Evolutionary conservation across 1,140 invertebrate genomes (phyloP), one percentile per base, ranked within the genome.

Genomic region (Leptinotarsa texana): DNA sequence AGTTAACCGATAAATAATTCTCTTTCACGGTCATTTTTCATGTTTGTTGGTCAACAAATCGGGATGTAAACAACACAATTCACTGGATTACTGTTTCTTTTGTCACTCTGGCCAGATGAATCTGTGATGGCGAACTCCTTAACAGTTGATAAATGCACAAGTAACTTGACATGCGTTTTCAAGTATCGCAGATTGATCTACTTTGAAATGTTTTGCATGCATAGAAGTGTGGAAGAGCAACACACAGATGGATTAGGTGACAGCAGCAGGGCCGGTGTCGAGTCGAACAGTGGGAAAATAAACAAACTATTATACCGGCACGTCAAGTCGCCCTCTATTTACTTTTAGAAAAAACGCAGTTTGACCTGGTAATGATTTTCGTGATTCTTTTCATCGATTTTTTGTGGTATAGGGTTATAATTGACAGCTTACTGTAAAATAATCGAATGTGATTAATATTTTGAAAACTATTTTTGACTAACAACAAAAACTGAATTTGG

Each of bases 1-100:
- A 85, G 85, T 88, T 85, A 42, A 84, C 86, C 86, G 86, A 88
- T 87, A 87, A 86, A 87, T 87, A 85, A 85, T 86, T 86, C 86
- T 88, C 84, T 86, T 86, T 86, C 84, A 87, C 85, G 83, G 85
- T 86, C 83, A 84, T 83, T 84, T 83, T 80, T 77, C 74, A 42
- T 61, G 79, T 82, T 83, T 84, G 78, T 83, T 83, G 78, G 76
- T 82, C 81, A 83, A 84, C 82, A 84, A 81, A 81, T 79, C 82
- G 78, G 80, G 80, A 74, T 80, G 78, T 80, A 78, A 79, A 81
- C 79, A 78, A 69, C 78, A 79, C 77, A 63, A 75, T 63, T 73
- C 74, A 72, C 72, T 51, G 68, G n/a, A 63, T 61, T 13, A 63
- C 21, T 69, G 18, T 76, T 68, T 67, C 27, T 65, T 72, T 66